Evolutionary conservation across 1,140 invertebrate species (phyloP), one percentile per base, ranked within the genome.

Genomic region (Pseudoatta argentina): DNA sequence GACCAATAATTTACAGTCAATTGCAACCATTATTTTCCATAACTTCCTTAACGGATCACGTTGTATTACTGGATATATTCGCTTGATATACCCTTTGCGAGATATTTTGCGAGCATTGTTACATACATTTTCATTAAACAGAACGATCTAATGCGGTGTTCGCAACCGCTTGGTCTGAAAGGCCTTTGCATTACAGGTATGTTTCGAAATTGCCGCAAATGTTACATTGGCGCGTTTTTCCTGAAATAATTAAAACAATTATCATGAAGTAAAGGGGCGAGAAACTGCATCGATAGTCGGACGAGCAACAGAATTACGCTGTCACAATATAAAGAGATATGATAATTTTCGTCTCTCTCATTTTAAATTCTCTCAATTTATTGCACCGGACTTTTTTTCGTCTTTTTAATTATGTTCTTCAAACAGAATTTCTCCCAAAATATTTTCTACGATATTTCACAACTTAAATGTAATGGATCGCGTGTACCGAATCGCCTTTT

Each of bases 91-190:
- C 14, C 67, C 16, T 5, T 71, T 18, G 12, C 12, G 51, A 48
- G 16, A 57, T 30, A 44, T 44, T 71, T 34, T 4, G 14, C 48
- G 27, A 67, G 63, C 14, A n/a, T 7, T 18, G n/a, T 44, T 44
- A 30, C 7, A 1, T 73, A 27, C 27, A 24, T 30, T 18, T 27
- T 2, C 30, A n/a, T 77, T 77, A 57, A 55, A 67, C 61, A 48
- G 16, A 55, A 64, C 61, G 61, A 66, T 57, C 61, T 34, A 85
- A 44, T 57, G 82, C 51, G 63, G 61, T 67, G 8, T 16, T 14
- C 30, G 44, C 76, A 66, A 44, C 44, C 82, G 82, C 30, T 85
- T 76, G 73, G 59, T 85, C 82, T 63, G 82, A 66, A 67, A 78
- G 34, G 51, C 53, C 48, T 61, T 34, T 44, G 44, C 69, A 39